Conservation (phyloP, 2,888 invertebrate genomes). For the Nineta flava region DNA sequence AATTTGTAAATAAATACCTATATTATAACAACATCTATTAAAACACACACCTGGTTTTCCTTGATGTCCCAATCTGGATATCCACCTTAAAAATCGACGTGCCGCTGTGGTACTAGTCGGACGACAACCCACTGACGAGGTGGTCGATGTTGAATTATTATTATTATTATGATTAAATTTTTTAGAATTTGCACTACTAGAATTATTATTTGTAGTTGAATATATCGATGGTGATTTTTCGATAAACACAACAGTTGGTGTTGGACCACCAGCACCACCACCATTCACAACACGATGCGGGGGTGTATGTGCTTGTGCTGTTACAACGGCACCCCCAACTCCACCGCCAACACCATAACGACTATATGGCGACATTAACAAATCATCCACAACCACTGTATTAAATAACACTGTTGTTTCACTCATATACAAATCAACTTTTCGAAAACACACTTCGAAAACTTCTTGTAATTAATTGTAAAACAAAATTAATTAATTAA, state of each 20-base stretch:
- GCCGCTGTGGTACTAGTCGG: constrained; percentile 6
- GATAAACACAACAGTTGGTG: constrained; percentile 4
- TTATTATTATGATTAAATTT: not conserved
- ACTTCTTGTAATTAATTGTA: too few species aligned
- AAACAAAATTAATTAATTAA: too few species aligned
- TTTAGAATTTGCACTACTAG: not conserved
- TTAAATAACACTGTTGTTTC: not conserved
- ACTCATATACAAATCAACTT: not conserved
- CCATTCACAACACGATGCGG: not conserved
- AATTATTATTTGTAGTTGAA: not conserved
- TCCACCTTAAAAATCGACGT: constrained; percentile 6
- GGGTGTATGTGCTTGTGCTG: not conserved
- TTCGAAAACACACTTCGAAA: too few species aligned
- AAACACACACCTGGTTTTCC: constrained; percentile 7
- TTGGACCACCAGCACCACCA: not conserved
- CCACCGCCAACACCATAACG: constrained; percentile 2
- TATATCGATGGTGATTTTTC: constrained; percentile 1
- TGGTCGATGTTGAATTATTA: constrained; percentile 2
- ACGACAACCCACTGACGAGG: constrained; percentile 1
- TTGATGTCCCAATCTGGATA: constrained; percentile 5
- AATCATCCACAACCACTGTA: not conserved
- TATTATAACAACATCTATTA: too few species aligned
- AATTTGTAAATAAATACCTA: too few species aligned
- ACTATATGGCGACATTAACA: constrained; percentile 7
- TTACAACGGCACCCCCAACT: not conserved